phyloP scores from a whole-genome alignment of 2,888 invertebrate species.

The Mimas tiliae region DNA sequence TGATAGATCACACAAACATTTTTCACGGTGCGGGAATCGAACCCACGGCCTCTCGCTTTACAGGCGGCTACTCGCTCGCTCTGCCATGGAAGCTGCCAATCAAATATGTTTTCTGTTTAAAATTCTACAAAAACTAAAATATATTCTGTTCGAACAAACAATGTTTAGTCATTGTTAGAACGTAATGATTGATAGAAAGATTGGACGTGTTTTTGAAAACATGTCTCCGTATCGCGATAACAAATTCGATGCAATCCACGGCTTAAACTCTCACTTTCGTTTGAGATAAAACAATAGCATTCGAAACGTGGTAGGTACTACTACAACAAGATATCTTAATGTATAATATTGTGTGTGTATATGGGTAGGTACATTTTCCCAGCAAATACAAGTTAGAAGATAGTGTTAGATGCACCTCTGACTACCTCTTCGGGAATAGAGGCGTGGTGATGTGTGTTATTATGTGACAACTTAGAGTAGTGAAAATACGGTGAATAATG shows the following conservation, averaged over 20 bases:
- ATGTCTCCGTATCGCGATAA: not conserved
- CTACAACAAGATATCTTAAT: not conserved
- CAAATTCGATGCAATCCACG: conserved; percentile 6
- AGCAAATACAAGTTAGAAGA: too few relatives aligned
- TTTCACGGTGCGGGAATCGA: too few relatives aligned
- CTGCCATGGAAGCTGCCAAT: too few relatives aligned
- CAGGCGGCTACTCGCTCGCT: too few relatives aligned
- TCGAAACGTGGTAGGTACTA: not conserved
- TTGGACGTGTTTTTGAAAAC: conserved; percentile 7
- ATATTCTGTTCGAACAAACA: not conserved
- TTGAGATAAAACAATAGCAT: conserved; percentile 10
- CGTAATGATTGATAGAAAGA: not conserved
- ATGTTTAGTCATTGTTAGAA: too few relatives aligned
- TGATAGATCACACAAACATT: too few relatives aligned
- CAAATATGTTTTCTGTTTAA: not conserved
- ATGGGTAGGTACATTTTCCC: not conserved
- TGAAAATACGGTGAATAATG: conserved; percentile 11
- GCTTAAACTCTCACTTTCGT: conserved; percentile 11
- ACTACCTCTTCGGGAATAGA: too few relatives aligned
- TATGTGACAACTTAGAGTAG: not conserved
- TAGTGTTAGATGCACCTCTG: too few relatives aligned
- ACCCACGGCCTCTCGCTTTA: too few relatives aligned
- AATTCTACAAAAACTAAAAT: not conserved
- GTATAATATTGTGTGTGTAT: not conserved
- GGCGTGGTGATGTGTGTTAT: too few relatives aligned